A percentile compares a stretch with the other conserved stretches of the same genome.
Evolutionary conservation across 2,888 invertebrate genomes (phyloP).

Genomic region (Caenorhabditis zanzibari): DNA sequence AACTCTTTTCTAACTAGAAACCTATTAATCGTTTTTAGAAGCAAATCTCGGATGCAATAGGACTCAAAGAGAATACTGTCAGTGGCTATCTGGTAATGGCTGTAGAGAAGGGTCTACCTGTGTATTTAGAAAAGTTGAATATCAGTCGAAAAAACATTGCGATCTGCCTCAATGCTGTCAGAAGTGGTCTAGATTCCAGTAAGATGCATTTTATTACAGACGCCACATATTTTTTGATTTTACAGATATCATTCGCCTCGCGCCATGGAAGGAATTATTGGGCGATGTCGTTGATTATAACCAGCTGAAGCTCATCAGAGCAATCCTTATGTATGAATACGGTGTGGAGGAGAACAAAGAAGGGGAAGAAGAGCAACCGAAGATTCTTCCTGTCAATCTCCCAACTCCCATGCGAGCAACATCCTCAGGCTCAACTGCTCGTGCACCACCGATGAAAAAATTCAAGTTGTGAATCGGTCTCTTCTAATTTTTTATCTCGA

Average conservation of each 20-base stretch:
- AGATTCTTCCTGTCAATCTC: background rate
- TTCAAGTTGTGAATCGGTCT: constrained; percentile 51
- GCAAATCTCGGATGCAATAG: constrained; percentile 39
- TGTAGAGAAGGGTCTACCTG: constrained; percentile 73
- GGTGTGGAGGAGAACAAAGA: constrained; percentile 53
- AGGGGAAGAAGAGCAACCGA: background rate
- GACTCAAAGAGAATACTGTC: constrained; percentile 61
- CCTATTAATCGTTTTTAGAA: too few relatives aligned
- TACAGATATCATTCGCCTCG: constrained; percentile 74
- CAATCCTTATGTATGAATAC: constrained; percentile 74
- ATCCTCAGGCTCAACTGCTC: background rate
- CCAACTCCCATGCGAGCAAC: background rate
- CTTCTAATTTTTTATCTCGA: background rate
- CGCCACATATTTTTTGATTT: background rate
- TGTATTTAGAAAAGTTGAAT: constrained; percentile 70
- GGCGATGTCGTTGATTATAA: constrained; percentile 71
- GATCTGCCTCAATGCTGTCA: constrained; percentile 52
- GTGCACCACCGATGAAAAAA: constrained; percentile 46
- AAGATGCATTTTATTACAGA: background rate
- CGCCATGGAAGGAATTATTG: constrained; percentile 75
- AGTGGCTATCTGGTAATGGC: constrained; percentile 62
- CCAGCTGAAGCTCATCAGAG: constrained; percentile 68
- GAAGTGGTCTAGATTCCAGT: constrained; percentile 57
- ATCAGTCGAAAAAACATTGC: constrained; percentile 64
- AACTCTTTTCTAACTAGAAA: background rate